Conservation (phyloP, 1,140 invertebrate species). For the Hormaphis cornu region DNA sequence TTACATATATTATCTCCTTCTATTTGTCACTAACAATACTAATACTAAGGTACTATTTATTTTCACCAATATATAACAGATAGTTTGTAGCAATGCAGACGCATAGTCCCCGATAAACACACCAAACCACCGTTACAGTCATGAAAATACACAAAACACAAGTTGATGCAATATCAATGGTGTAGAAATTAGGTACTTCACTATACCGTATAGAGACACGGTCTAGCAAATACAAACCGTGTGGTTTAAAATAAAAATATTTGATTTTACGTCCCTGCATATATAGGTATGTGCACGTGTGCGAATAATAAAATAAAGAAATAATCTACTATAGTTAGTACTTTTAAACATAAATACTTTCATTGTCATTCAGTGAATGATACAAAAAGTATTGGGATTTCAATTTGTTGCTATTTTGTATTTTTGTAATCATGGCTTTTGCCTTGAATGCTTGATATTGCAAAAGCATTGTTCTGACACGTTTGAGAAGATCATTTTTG, state of each 20-base stretch:
- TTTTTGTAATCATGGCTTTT: no score
- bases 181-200: neutral
- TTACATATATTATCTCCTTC: neutral
- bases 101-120: neutral
- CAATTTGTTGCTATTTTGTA: no score
- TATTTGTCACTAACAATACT: neutral
- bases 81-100: no score
- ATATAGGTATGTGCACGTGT: neutral
- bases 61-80: no score
- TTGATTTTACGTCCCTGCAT: neutral
- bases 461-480: no score
- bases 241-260: neutral
- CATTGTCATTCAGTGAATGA: no score
- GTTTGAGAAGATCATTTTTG: no score
- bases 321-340: neutral
- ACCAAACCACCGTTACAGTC: constrained; percentile 8
- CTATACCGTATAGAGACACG: neutral
- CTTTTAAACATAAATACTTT: no score
- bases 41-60: no score
- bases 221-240: constrained; percentile 1
- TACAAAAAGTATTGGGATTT: no score
- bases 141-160: neutral
- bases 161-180: neutral
- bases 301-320: neutral
- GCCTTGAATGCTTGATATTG: no score